Base-by-base conservation (phyloP, 92 coral and sea anemone species). In the Ricordea florida region DNA sequence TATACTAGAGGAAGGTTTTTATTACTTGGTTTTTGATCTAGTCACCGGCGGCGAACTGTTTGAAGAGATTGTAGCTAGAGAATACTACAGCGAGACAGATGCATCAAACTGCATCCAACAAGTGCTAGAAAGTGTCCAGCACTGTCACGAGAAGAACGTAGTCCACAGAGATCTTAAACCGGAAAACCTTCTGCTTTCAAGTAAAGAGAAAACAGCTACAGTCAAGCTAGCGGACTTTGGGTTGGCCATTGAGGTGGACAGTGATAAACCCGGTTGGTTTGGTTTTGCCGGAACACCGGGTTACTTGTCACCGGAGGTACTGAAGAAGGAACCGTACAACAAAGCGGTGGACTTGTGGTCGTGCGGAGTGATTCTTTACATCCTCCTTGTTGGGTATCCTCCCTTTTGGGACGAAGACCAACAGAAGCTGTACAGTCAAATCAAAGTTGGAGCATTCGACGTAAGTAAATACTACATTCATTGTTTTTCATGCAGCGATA, bases 391-490 rank as follows among this genome's bases (percentile, higher is more conserved):
- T 58, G 99, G 99, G 9, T 96, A 96, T 32, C 99, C 99, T 10
- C 99, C 99, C 15, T 96, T 96, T 63, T 96, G 99, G 99, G 99
- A 96, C 77, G 99, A 96, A 41, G 99, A 96, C 44, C 97, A 96
- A 40, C 96, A 79, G 45, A 96, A 92, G 59, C 49, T 96, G n/a
- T 96, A 96, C 62, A 62, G 87, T 50, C 99, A 96, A 50, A 96
- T 96, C 80, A 96, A 89, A 24, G 76, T 79, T 37, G 99, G 99
- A 9, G 89, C 87, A 1, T 96, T 92, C 57, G 93, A 88, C 23
- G 99, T 96, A 83, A 92, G 98, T 93, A 49, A 15, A 40, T 28
- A 20, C 72, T 10, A n/a, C n/a, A 16, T 34, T 30, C 21, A 14
- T 40, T 35, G 42, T 15, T 5, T 36, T 70, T 40, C 41, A 31